Base-by-base conservation (phyloP, 2,888 invertebrate species). In the Linyphia triangularis region DNA sequence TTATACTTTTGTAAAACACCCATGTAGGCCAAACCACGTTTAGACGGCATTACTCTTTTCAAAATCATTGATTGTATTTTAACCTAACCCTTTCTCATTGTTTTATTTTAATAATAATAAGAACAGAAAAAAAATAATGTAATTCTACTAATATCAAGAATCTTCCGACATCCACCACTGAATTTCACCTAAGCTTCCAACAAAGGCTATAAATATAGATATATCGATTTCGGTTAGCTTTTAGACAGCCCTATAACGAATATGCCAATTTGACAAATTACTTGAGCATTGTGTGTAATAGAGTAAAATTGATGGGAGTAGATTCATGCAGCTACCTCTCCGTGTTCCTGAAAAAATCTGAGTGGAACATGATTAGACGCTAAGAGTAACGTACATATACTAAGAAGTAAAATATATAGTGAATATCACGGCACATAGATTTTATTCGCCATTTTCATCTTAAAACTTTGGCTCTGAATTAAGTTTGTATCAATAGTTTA, bases 251-350 rank as follows among this genome's bases (percentile, higher is more conserved):
- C 59, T 81, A 81, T 70, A 69, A 40, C 69, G 81, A 81, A 81
- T 81, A 70, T 69, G 81, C 70, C 81, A 59, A 70, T 81, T 81
- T 81, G 81, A 81, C 81, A 81, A 81, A 81, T 81, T 70, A 70
- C 69, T 70, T n/a, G 7, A 33, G 81, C 81, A 70, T 81, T 81
- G 81, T 81, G 81, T 59, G 81, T 70, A 59, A 69, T 70, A 33
- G 69, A 70, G 81, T 26, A 69, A 59, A 70, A 81, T 81, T 70
- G 81, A 81, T 69, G 81, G 22, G 37, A 19, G 16, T 22, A 37
- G 59, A 57, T 59, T 26, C 4, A 13, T 40, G 30, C 37, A 19
- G 61, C 28, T 75, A 37, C 75, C 59, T 75, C 13, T 65, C 26
- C 28, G 13, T 26, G 24, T 26, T 28, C 28, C 6, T 33, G 75